Evolutionary conservation across 2,888 invertebrate species (phyloP).

Genomic region (Cosmia trapezina): DNA sequence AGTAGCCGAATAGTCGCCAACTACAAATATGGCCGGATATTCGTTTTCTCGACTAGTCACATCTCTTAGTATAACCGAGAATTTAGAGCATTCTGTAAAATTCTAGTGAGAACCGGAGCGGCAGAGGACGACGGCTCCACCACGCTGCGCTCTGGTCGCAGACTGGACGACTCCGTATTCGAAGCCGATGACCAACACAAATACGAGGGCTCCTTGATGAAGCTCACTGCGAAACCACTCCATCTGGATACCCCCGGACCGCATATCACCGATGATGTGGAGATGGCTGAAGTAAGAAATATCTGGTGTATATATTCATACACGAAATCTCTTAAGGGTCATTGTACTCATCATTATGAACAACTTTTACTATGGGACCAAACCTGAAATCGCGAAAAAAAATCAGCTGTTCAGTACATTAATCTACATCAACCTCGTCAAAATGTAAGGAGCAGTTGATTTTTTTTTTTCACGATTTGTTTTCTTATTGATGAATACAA

Average conservation of each 20-base stretch:
- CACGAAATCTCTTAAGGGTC: too few relatives aligned
- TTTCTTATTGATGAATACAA: too few relatives aligned
- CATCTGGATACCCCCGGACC: constrained; percentile 30
- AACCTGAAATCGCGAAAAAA: too few relatives aligned
- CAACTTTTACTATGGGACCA: too few relatives aligned
- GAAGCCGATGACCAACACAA: constrained; percentile 76
- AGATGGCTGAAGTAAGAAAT: constrained; percentile 59
- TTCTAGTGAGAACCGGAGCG: constrained; percentile 70
- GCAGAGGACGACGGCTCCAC: constrained; percentile 62
- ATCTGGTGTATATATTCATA: too few relatives aligned
- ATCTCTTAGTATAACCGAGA: not conserved
- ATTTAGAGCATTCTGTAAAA: not conserved
- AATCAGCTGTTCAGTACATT: too few relatives aligned
- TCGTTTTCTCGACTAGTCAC: not conserved
- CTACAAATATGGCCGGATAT: not conserved
- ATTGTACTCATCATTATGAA: too few relatives aligned
- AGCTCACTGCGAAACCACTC: constrained; percentile 76
- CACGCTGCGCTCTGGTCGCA: constrained; percentile 71
- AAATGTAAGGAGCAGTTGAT: too few relatives aligned
- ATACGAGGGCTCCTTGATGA: constrained; percentile 82
- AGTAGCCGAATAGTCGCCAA: not conserved
- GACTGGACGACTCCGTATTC: constrained; percentile 79
- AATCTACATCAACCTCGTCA: too few relatives aligned
- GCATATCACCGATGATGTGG: constrained; percentile 50
- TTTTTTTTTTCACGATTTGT: too few relatives aligned